Evolutionary conservation across 2,888 invertebrate genomes (phyloP), one percentile per base, ranked within the genome.

Genomic region (Patella depressa): DNA sequence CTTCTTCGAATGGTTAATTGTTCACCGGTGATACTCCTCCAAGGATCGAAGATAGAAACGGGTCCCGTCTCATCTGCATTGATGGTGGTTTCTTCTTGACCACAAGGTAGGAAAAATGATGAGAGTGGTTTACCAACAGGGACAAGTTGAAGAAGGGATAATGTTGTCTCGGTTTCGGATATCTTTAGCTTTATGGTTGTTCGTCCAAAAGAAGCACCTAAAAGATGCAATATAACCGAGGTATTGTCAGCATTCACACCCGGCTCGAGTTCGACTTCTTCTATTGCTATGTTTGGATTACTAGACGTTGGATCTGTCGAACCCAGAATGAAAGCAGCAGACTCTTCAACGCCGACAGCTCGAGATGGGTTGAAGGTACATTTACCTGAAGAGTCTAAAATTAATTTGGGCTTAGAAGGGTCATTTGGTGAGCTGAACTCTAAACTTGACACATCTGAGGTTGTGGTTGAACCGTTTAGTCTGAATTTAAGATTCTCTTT

Each of bases 21-120:
- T 24, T 65, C 65, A 65, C 65, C 65, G 14, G 65, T 24, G 19
- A 65, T 65, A 12, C 65, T 24, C 24, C 15, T 65, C 65, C 65
- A 65, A 15, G 65, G 65, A 19, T 65, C 65, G 24, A 24, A 24
- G 11, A 65, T 65, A 65, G 65, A 65, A 11, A 65, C 24, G 12
- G 65, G 9, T 12, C 24, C 65, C 3, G 24, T 24, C 19, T 24
- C 65, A 65, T 65, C 65, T 19, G 65, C 24, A 65, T 19, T 24
- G 65, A 65, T 24, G 11, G 65, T 65, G 19, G 65, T 65, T 11
- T 24, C 65, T 65, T 65, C 24, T 24, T 24, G 12, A 65, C 24
- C 65, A 65, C 65, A 65, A 24, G 65, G 65, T 65, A 65, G 19
- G 24, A 65, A 65, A 24, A 65, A 65, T 65, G 65, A 65, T 11